phyloP scores from a whole-genome alignment of 2,113 vertebrate genomes.

The Halichoeres trimaculatus region DNA sequence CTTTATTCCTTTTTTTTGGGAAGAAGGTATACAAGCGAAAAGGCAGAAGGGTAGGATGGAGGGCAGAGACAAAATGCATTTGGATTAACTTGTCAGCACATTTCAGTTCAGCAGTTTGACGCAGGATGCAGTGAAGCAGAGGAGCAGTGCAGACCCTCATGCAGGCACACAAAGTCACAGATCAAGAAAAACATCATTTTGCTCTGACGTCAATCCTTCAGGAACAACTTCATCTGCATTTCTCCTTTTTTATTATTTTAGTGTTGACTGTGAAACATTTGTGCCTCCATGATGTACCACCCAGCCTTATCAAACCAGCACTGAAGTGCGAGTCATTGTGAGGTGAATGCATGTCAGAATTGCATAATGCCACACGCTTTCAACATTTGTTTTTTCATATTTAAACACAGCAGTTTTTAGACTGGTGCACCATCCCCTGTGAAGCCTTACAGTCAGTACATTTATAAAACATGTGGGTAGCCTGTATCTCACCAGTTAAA shows the following conservation, averaged over 20 bases:
- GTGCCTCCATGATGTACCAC: too few species aligned
- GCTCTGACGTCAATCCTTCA: slow-evolving; percentile 26
- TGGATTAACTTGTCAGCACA: not conserved
- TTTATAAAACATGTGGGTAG: slow-evolving; percentile 31
- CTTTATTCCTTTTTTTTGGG: not conserved
- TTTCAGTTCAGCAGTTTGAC: slow-evolving; percentile 13
- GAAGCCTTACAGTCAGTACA: not conserved
- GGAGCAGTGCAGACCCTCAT: not conserved
- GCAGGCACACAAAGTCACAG: slow-evolving; percentile 1
- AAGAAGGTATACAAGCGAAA: not conserved
- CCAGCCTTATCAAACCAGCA: too few species aligned
- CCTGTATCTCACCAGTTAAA: slow-evolving; percentile 12
- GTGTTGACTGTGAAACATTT: too few species aligned
- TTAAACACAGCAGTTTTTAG: not conserved
- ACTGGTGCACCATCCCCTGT: not conserved
- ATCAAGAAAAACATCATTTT: slow-evolving; percentile 3
- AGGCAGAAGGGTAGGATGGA: not conserved
- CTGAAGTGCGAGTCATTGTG: too few species aligned
- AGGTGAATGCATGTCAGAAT: not conserved
- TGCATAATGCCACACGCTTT: not conserved
- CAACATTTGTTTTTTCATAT: too few species aligned
- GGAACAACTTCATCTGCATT: slow-evolving; percentile 18
- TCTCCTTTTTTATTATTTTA: slow-evolving; percentile 9
- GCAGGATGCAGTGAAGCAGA: not conserved
- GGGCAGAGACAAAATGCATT: not conserved